Evolutionary conservation across 2,113 vertebrate genomes (phyloP).

Genomic region (Herpetotheres cachinnans): DNA sequence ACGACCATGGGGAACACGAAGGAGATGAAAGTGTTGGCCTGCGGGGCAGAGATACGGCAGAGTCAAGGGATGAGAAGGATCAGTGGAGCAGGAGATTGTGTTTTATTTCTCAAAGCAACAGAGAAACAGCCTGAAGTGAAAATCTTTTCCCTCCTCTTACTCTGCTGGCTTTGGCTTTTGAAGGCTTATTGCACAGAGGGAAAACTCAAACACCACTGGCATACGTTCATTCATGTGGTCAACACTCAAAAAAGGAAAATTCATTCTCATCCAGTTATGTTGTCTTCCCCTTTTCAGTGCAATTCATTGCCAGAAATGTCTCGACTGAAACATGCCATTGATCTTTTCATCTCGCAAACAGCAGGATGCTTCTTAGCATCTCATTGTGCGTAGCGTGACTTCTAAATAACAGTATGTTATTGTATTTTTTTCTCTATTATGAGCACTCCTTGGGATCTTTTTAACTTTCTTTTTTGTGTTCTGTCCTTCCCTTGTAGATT

Average conservation of each 20-base stretch:
- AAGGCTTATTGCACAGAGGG: background rate
- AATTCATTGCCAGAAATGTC: constrained; percentile 1
- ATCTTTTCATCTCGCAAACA: background rate
- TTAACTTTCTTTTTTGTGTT: background rate
- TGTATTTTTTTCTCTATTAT: background rate
- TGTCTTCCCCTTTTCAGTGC: background rate
- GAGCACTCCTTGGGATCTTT: background rate
- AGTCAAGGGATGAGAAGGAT: background rate
- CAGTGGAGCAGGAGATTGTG: background rate
- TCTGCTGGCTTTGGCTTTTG: background rate
- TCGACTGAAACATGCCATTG: background rate
- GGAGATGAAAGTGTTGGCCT: constrained; percentile 92
- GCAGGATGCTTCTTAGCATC: constrained; percentile 17
- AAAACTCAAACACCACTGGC: background rate
- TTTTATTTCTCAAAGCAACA: background rate
- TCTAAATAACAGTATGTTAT: constrained; percentile 19
- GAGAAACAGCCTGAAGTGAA: background rate
- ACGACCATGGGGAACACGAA: constrained; percentile 91
- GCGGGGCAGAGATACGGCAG: background rate
- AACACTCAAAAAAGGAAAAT: background rate
- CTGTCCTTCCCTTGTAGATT: background rate
- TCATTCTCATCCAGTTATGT: background rate
- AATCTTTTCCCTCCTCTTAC: background rate
- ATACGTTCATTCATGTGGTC: background rate
- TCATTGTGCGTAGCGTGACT: background rate